These are phyloP conservation scores for Sarcophaga caerulescens DNA, from an alignment of 2,888 invertebrate genomes.

Conservation along the genomic window DNA sequence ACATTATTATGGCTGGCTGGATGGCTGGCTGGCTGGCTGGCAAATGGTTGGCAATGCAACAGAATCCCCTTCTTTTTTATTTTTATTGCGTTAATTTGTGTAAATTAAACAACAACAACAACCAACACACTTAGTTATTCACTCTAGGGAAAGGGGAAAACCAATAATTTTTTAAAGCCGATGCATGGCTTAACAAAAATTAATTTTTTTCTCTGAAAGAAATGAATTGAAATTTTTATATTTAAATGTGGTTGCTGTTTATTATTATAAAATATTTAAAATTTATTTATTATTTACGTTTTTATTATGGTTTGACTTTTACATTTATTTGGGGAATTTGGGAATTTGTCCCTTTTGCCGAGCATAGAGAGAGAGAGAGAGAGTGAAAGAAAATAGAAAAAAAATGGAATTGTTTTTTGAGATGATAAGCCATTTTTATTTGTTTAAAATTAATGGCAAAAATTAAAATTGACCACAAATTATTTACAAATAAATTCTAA, in stretches of 20 bases:
- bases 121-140: neutral
- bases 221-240: too few species aligned
- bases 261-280: too few species aligned
- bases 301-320: too few species aligned
- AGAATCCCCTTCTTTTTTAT: too few species aligned
- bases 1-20: too few species aligned
- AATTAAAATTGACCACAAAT: slow-evolving; percentile 13
- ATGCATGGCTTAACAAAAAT: too few species aligned
- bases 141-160: neutral
- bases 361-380: neutral
- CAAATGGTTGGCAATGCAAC: too few species aligned
- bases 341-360: neutral
- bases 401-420: neutral
- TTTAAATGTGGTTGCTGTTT: too few species aligned
- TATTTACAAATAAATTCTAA: slow-evolving; percentile 8
- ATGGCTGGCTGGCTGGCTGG: too few species aligned
- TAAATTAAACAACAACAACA: slow-evolving; percentile 5
- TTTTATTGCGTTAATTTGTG: neutral
- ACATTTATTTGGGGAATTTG: neutral
- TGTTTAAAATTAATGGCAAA: neutral
- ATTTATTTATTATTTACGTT: too few species aligned
- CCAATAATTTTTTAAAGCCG: neutral
- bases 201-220: too few species aligned
- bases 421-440: neutral
- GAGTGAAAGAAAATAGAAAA: too few species aligned